Evolutionary conservation across 1,140 invertebrate species (phyloP), one percentile per base, ranked within the genome.

Genomic region (Brachionus paranguensis): DNA sequence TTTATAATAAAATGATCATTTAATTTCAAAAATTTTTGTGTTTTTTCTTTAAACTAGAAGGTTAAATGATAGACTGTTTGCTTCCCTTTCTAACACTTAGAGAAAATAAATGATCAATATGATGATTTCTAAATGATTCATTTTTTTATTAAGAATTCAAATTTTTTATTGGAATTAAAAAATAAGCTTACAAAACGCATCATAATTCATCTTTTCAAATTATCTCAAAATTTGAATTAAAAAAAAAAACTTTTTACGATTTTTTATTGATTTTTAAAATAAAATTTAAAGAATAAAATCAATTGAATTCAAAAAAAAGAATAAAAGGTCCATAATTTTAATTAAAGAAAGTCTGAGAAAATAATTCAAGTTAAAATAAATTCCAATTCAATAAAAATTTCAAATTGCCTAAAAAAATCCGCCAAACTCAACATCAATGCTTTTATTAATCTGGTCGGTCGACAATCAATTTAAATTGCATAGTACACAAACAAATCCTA

Each of bases 271-370:
- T 68, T 68, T 68, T 68, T 68, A 68, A 68, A 68, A 68, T 68
- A 68, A 68, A 68, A 68, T 68, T 68, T 68, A 68, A 68, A 68
- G 65, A 68, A 68, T 68, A 68, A 68, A 68, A 68, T 68, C 65
- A 68, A 68, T 68, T 41, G 33, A 33, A 68, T 68, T 68, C 65
- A 65, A 17, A 68, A 64, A 68, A 68, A 68, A 68, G 65, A 68
- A 68, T 68, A 68, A 68, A 68, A 68, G 65, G 65, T 68, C 65
- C 65, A 68, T 68, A 8, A 68, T 33, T 68, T 65, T 33, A 68
- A 68, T 68, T 60, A 60, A 60, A 60, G 53, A 60, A 60, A 60
- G n/a, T 60, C 20, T 60, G 53, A 60, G 53, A 60, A 60, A 60
- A 60, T 20, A 60, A 20, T 60, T 17, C 14, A 53, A n/a, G 14